Percentiles rank a stretch among this genome's conserved stretches.
Conservation (phyloP, 2,888 invertebrate species). For the Lithosia quadra region DNA sequence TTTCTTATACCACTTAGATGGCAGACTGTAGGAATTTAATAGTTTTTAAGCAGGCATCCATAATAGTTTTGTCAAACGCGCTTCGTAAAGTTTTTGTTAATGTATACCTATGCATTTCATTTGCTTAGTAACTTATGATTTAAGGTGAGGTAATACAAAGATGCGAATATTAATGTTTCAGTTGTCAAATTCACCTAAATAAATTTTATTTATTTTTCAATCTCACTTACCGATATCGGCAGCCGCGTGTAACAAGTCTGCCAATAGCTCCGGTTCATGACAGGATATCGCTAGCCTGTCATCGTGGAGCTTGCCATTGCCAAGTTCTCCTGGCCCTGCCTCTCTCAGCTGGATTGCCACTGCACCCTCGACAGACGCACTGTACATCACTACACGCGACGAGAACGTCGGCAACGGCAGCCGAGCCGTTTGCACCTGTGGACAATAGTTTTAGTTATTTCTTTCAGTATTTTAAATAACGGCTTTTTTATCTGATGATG, state of each 20-base stretch:
- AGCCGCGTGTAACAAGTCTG: conserved; percentile 90
- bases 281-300: conserved; percentile 91
- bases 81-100: no score
- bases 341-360: conserved; percentile 89
- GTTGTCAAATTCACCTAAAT: no score
- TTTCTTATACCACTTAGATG: no score
- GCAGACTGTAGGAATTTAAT: neutral
- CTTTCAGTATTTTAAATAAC: neutral
- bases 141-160: no score
- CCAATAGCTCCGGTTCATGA: conserved; percentile 91
- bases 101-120: no score
- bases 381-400: conserved; percentile 90
- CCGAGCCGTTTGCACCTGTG: conserved; percentile 81
- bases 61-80: neutral
- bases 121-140: no score
- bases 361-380: conserved; percentile 87
- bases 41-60: neutral
- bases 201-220: no score
- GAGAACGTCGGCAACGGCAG: conserved; percentile 84
- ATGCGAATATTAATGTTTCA: no score
- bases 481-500: neutral
- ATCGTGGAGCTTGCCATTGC: conserved; percentile 81
- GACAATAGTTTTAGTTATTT: neutral
- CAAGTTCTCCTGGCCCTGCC: conserved; percentile 83
- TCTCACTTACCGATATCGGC: conserved; percentile 81